Evolutionary conservation across 2,888 invertebrate genomes (phyloP), one percentile per base, ranked within the genome.

Genomic region (Scelioninae gen. 1): DNA sequence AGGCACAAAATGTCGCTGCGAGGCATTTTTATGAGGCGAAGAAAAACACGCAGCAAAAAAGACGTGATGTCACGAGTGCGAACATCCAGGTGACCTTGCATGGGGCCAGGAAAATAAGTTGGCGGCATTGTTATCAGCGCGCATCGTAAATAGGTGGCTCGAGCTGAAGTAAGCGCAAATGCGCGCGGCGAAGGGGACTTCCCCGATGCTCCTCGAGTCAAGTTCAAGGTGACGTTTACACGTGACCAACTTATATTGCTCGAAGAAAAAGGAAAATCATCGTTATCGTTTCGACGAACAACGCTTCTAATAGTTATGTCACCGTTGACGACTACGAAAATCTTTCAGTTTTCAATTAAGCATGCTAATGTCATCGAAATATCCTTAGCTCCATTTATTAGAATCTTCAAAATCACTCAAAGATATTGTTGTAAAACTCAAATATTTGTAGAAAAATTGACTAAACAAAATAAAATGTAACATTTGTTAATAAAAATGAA

Each of bases 131-230:
- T 78, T 83, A 83, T 83, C 78, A 79, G 69, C 69, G 68, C 58
- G 71, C 78, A 71, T 83, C 71, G 77, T 76, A 79, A 79, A 83
- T 79, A 79, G 79, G 79, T 75, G 75, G 75, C 75, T 65, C 45
- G 72, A 58, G 72, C 72, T 77, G 56, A 76, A 71, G 76, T 66
- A 76, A 80, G 79, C 72, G 79, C 71, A 53, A 83, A 80, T 45
- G 76, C 76, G 83, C 80, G 76, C 66, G 66, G 66, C 74, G 60
- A 76, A 75, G 76, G 79, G 72, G 76, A 75, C 79, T 79, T 71
- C 65, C 47, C 78, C 79, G 83, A 83, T 79, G 66, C 69, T 75
- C 43, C 69, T 71, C 79, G 83, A 83, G 83, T 83, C 83, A 83
- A 83, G 83, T 83, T 83, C 79, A 83, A 79, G 79, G 83, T 66